Conservation (phyloP, 1,140 invertebrate species). For the Goniozus legneri region DNA sequence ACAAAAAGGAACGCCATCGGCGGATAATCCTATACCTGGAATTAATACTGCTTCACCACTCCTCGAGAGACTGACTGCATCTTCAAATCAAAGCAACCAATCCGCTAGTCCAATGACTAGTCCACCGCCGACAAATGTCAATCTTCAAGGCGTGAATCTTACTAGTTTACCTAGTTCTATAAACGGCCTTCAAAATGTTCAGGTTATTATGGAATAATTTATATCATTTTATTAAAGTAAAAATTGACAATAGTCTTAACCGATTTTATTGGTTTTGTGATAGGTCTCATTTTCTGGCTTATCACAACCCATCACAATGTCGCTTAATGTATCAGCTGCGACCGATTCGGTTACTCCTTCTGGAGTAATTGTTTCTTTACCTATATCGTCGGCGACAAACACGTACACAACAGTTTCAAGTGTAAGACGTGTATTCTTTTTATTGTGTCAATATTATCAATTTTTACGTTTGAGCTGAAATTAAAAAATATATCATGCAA, state of each 20-base stretch:
- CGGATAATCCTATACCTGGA: constrained; percentile 59
- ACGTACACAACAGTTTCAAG: constrained; percentile 52
- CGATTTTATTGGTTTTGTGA: constrained; percentile 28
- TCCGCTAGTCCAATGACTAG: constrained; percentile 58
- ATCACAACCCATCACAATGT: constrained; percentile 73
- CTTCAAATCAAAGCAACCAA: constrained; percentile 50
- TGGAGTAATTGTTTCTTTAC: constrained; percentile 58
- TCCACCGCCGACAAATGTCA: constrained; percentile 60
- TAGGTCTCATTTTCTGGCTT: constrained; percentile 76
- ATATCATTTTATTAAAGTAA: constrained; percentile 11
- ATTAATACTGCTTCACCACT: constrained; percentile 57
- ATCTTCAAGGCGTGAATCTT: constrained; percentile 72
- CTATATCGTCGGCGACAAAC: constrained; percentile 50
- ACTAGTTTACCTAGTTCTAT: constrained; percentile 70
- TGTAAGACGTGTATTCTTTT: constrained; percentile 30
- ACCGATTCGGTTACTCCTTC: constrained; percentile 56
- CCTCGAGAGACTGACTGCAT: constrained; percentile 58
- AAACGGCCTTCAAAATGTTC: constrained; percentile 74
- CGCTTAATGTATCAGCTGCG: constrained; percentile 65
- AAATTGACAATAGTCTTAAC: constrained; percentile 10
- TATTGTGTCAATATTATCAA: not conserved
- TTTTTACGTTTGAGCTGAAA: too few species aligned
- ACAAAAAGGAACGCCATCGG: constrained; percentile 60
- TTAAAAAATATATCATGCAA: not conserved
- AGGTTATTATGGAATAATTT: constrained; percentile 45